These are phyloP conservation scores for Aplysina aerophoba DNA, from an alignment of 37 sponge, comb jelly and placozoan genomes.

Conservation along the genomic window DNA sequence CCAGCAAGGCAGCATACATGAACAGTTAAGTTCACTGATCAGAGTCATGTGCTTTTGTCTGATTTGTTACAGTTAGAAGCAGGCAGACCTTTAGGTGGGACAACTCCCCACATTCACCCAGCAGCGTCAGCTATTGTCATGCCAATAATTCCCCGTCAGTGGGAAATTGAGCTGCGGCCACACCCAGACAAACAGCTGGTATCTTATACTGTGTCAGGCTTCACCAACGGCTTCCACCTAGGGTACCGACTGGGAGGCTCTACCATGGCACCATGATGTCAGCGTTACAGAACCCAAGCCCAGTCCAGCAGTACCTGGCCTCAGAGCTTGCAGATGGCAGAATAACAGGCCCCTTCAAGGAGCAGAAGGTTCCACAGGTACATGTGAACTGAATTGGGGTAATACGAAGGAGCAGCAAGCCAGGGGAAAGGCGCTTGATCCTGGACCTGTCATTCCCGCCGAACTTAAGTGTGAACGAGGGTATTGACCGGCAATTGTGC, in stretches of 20 bases:
- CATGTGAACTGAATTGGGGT: slow-evolving; percentile 36
- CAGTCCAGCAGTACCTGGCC: neutral
- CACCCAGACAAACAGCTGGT: slow-evolving; percentile 16
- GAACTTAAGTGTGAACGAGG: slow-evolving; percentile 35
- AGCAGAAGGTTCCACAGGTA: neutral
- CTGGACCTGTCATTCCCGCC: slow-evolving; percentile 39
- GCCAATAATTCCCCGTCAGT: neutral
- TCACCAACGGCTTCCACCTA: neutral
- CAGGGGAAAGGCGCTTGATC: slow-evolving; percentile 38
- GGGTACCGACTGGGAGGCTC: neutral
- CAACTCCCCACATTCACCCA: neutral
- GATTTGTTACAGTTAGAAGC: too few relatives aligned
- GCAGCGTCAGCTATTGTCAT: neutral
- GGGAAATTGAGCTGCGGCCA: neutral
- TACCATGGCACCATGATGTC: slow-evolving; percentile 3
- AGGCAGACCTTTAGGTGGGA: too few relatives aligned
- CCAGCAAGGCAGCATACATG: too few relatives aligned
- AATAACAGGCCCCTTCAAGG: neutral
- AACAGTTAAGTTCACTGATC: too few relatives aligned
- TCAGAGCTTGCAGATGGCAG: neutral
- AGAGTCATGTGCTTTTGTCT: too few relatives aligned
- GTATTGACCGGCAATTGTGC: slow-evolving; percentile 10
- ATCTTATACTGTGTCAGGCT: neutral
- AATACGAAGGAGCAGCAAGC: slow-evolving; percentile 18
- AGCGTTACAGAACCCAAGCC: neutral